phyloP scores from a whole-genome alignment of 2,113 vertebrate genomes.

The Bubalus kerabau region DNA sequence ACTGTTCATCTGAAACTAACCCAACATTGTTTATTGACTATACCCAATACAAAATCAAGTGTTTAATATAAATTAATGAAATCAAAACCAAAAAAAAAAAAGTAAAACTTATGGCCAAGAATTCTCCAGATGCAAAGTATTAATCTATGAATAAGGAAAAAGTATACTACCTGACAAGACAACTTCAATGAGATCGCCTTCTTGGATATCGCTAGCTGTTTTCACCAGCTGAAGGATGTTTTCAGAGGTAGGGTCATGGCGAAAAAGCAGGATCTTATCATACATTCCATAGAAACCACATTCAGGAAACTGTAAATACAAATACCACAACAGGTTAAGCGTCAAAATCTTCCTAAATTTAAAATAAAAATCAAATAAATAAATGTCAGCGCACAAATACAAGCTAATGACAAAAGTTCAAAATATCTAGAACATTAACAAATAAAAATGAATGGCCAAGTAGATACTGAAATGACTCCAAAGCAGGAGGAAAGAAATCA shows the following conservation, averaged over 20 bases:
- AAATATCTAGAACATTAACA: neutral
- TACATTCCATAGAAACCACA: conserved; percentile 94
- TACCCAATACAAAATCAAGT: neutral
- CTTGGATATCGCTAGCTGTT: conserved; percentile 88
- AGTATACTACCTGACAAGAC: conserved; percentile 87
- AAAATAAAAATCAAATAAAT: conserved; percentile 29
- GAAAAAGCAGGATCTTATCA: conserved; percentile 93
- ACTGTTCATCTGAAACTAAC: neutral
- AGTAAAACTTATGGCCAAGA: neutral
- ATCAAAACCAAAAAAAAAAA: neutral
- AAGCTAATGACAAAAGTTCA: neutral
- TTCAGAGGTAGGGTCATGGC: conserved; percentile 88
- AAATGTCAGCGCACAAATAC: neutral
- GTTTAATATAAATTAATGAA: neutral
- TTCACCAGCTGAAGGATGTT: conserved; percentile 92
- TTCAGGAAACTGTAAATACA: conserved; percentile 89
- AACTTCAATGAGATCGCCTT: conserved; percentile 92
- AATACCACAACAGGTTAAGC: conserved; percentile 37
- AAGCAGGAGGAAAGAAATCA: neutral
- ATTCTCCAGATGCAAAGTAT: neutral
- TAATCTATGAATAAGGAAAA: neutral
- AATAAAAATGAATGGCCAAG: neutral
- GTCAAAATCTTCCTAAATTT: neutral
- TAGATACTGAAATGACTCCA: neutral
- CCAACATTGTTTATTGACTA: neutral